Base-by-base conservation (phyloP, 2,888 invertebrate species). In the Ypsolopha scabrella region DNA sequence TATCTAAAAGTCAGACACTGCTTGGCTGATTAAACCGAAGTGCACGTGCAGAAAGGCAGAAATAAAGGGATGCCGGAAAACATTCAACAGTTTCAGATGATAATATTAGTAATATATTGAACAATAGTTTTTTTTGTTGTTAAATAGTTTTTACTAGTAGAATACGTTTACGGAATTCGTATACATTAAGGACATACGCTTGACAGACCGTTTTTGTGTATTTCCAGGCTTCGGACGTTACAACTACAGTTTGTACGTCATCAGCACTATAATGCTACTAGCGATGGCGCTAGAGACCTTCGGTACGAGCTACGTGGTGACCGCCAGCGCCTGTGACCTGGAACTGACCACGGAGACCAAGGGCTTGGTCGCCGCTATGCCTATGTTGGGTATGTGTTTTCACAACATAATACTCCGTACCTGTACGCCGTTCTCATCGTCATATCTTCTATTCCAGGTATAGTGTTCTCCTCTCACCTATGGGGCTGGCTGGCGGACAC, bases 401-500 rank as follows among this genome's bases (percentile, higher is more conserved):
- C 8, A 24, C n/a, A 38, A 38, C 2, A 38, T 38, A 38, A n/a
- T 38, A 38, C 38, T 38, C 6, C 8, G 37, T 37, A 37, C 8
- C 7, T 37, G 6, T 6, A 37, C 37, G 8, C 37, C 7, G 37
- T 37, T n/a, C n/a, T n/a, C n/a, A n/a, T n/a, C n/a, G 6, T 37
- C 37, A 8, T 44, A 9, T 44, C n/a, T 14, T 6, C 14, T 9
- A 6, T 36, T 14, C 6, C 50, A 51, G 51, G 51, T 10, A 72
- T 85, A 1, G 72, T 85, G 36, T 60, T 68, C 0, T 68, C 80
- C 0, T 80, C 83, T 0, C 76, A 83, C 51, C 54, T 83, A 10
- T 83, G 95, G 94, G 95, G 95, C 43, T 89, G 91, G 57, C 70
- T 94, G 55, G 93, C 94, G 0, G 95, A 96, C 43, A 80, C 79